These are phyloP conservation scores for Microplitis deprimator DNA, from an alignment of 2,888 invertebrate species.

Conservation along the genomic window DNA sequence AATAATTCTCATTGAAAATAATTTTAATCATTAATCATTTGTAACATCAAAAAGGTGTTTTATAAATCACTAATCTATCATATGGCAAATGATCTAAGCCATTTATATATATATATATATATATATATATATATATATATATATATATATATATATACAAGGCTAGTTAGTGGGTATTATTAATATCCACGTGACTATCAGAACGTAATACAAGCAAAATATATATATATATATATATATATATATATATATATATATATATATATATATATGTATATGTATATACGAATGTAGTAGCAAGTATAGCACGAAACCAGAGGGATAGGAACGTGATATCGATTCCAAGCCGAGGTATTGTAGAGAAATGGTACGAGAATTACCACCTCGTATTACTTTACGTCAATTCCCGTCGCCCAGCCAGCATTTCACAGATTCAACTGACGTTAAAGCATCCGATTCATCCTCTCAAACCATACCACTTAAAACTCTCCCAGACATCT, in stretches of 20 bases:
- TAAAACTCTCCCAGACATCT: neutral
- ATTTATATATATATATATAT: no score
- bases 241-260: neutral
- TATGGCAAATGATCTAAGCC: no score
- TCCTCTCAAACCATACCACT: neutral
- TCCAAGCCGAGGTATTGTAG: constrained; percentile 1
- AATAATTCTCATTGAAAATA: no score
- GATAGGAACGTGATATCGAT: constrained; percentile 16
- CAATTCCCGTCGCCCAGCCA: neutral
- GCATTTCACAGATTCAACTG: neutral
- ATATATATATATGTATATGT: neutral
- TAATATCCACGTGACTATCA: constrained; percentile 13
- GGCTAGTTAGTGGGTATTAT: constrained; percentile 13
- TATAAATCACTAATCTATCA: no score
- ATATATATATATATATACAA: neutral
- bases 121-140: neutral
- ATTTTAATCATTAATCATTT: no score
- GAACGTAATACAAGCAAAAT: neutral
- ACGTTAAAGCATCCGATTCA: constrained; percentile 12
- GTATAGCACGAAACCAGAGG: neutral
- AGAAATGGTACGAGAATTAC: constrained; percentile 1
- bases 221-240: neutral
- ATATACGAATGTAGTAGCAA: neutral
- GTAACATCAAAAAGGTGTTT: no score
- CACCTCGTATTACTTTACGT: constrained; percentile 8